A percentile compares a stretch with the other conserved stretches of the same genome.
These are phyloP conservation scores for Imbricaverruca yamaguchii DNA, from an alignment of 2,888 invertebrate species.

Conservation along the genomic window DNA sequence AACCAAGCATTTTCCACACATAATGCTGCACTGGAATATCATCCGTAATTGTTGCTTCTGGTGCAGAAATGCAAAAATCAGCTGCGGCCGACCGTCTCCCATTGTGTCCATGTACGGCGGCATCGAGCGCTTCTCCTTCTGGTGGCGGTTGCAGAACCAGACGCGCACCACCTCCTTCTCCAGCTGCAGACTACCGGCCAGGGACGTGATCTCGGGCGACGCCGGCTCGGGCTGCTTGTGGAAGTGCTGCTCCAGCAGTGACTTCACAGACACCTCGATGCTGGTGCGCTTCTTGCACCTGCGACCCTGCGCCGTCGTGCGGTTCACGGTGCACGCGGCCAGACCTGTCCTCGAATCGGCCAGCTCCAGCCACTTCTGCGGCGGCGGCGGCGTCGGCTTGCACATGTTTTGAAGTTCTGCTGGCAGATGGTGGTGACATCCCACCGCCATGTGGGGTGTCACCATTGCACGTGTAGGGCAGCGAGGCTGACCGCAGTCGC, in stretches of 20 bases:
- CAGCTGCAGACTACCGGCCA: conserved; percentile 92
- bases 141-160: conserved; percentile 98
- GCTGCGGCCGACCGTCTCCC: too few relatives aligned
- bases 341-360: conserved; percentile 97
- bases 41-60: too few relatives aligned
- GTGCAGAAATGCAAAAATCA: too few relatives aligned
- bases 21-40: too few relatives aligned
- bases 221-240: conserved; percentile 99
- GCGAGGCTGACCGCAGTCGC: too few relatives aligned
- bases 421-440: conserved; percentile 90
- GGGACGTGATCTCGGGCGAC: conserved; percentile 91
- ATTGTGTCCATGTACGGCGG: conserved; percentile 54
- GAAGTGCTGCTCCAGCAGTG: conserved; percentile 95
- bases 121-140: conserved; percentile 97
- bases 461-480: too few relatives aligned
- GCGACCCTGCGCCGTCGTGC: conserved; percentile 96
- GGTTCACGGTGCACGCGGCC: conserved; percentile 96
- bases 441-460: too few relatives aligned
- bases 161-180: conserved; percentile 99
- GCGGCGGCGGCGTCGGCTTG: conserved; percentile 92
- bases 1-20: too few relatives aligned
- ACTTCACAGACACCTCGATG: conserved; percentile 96
- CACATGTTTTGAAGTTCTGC: conserved; percentile 99
- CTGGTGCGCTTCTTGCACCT: conserved; percentile 99
- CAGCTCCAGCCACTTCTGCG: conserved; percentile 99